Evolutionary conservation across 2,113 vertebrate species (phyloP), one percentile per base, ranked within the genome.

Genomic region (Gopherus flavomarginatus): DNA sequence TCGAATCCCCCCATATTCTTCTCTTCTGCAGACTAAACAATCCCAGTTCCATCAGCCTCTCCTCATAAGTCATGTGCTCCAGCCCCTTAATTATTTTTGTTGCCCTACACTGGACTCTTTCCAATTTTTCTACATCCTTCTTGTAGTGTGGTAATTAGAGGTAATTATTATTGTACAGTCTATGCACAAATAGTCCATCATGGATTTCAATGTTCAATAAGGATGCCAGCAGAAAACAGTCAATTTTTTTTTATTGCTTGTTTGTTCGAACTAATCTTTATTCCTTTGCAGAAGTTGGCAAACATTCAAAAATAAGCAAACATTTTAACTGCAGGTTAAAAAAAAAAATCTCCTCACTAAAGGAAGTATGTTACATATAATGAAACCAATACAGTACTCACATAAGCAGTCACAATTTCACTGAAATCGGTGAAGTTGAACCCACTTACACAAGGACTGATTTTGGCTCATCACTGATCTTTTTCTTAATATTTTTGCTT

Each of bases 141-240:
- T 49, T 49, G 47, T 49, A 49, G 47, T 49, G 47, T 49, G 47
- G 47, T 49, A 49, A 49, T 49, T 49, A 86, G 54, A 85, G 93
- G 81, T 95, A 92, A 92, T 97, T 94, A 88, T 87, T 69, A 86
- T 84, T 72, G 4, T 85, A 35, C 44, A 81, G 19, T 56, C 91
- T 65, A 87, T 75, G 95, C 81, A 95, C n/a, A 94, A 90, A 21
- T 42, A 88, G 56, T 79, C 27, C 77, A 14, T 88, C 80, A 24
- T 94, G 21, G 65, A 53, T 80, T 94, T 92, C 42, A 94, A 78
- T 95, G 81, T 49, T 77, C 42, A 78, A 5, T 89, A 81, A 35
- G 26, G 49, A 38, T 79, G 50, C 59, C 31, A 94, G 24, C 57
- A 88, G 49, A 79, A 89, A 85, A 31, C 31, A 79, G 92, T 90